These are phyloP conservation scores for Drosophila trapezifrons DNA, from an alignment of 1,140 invertebrate genomes.

Conservation along the genomic window DNA sequence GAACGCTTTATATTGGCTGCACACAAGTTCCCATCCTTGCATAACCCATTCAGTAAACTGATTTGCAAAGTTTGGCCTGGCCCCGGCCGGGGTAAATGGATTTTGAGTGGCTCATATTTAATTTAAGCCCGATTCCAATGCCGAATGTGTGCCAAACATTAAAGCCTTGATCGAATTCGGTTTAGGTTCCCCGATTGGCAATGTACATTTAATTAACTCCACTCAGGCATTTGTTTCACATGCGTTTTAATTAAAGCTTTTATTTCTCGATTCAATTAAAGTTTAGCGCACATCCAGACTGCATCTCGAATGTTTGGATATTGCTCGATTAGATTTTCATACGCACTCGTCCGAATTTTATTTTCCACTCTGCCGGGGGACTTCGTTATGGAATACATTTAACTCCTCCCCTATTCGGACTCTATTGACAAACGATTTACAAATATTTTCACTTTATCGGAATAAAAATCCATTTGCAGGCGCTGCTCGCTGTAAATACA, in stretches of 20 bases:
- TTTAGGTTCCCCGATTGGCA: neutral
- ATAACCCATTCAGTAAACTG: constrained; percentile 45
- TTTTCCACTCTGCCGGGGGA: neutral
- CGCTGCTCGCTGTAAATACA: constrained; percentile 33
- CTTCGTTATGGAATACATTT: constrained; percentile 18
- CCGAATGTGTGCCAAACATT: constrained; percentile 31
- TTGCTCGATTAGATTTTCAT: constrained; percentile 38
- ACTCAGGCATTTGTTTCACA: constrained; percentile 18
- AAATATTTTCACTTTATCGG: constrained; percentile 51
- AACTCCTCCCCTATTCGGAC: constrained; percentile 10
- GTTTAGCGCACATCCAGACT: constrained; percentile 3
- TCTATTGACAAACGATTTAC: constrained; percentile 28
- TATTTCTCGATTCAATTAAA: constrained; percentile 36
- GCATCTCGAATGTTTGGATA: constrained; percentile 12
- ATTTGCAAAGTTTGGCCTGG: constrained; percentile 32
- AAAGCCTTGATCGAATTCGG: neutral
- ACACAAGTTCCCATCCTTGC: constrained; percentile 41
- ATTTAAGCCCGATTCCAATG: constrained; percentile 10
- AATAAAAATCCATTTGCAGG: constrained; percentile 63
- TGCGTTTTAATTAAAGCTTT: constrained; percentile 42
- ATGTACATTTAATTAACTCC: constrained; percentile 45
- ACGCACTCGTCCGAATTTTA: neutral
- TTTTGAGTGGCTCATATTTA: constrained; percentile 49
- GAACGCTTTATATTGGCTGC: constrained; percentile 45
- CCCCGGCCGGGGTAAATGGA: constrained; percentile 16